Base-by-base conservation (phyloP, 2,113 vertebrate genomes). In the Myiozetetes cayanensis region DNA sequence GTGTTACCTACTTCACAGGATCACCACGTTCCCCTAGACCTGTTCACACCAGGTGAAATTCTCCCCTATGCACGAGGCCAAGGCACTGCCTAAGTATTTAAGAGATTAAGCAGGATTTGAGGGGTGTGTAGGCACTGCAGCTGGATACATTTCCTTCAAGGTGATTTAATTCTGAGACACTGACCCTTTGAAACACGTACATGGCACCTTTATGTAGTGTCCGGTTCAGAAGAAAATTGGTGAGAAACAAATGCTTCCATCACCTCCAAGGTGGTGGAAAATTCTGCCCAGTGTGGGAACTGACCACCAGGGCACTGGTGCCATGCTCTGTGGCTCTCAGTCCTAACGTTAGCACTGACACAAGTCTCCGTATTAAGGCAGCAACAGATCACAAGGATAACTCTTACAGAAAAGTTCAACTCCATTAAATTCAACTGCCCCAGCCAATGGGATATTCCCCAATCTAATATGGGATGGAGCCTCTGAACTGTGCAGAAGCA, bases 31-130 rank as follows among this genome's bases (percentile, higher is more conserved):
- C 92, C 91, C 75, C 52, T n/a, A 82, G 85, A 89, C 68, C 90
- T 63, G 80, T 55, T 91, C 81, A 59, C 87, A 46, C 41, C 1
- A 4, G 61, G 56, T 72, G 33, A 87, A 94, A 87, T 44, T 59
- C 75, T 80, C 39, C 67, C 61, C 61, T 55, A 1, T 6, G 18
- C 47, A 80, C 56, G 33, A 46, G 61, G 61, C 85, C 87, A 77
- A 84, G n/a, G 72, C 55, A 92, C 56, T 59, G 80, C 67, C 14
- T 22, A 88, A 85, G 72, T 35, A 53, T 84, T 90, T 78, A 84
- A 95, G 65, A 73, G 82, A 87, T 90, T 92, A 86, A 86, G 63
- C 2, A 8, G 61, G 88, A 94, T 96, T 84, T 94, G 88, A 94
- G 83, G 70, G 59, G 49, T 68, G 80, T 78, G 49, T 65, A 81